Conservation (phyloP, 2,888 invertebrate species). For the Eucera pruinosa region DNA sequence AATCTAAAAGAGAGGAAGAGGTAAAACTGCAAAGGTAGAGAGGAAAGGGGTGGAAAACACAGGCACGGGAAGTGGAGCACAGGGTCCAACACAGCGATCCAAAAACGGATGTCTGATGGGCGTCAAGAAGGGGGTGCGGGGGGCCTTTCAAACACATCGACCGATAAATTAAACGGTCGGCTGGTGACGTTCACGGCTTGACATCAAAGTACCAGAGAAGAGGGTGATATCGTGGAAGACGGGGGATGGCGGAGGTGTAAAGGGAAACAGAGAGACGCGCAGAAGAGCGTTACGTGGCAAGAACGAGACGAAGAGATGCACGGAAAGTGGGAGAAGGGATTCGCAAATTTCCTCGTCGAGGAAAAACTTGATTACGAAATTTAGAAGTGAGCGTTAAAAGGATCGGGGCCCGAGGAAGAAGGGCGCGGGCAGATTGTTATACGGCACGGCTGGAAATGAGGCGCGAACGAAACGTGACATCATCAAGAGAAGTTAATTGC, state of each 20-base stretch:
- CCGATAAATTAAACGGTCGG: constrained; percentile 81
- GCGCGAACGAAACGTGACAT: constrained; percentile 81
- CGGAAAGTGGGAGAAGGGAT: constrained; percentile 66
- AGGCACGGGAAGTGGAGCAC: constrained; percentile 33
- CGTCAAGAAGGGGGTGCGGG: constrained; percentile 63
- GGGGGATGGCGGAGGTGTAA: constrained; percentile 1
- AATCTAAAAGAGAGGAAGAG: too few relatives aligned
- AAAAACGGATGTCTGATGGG: constrained; percentile 63
- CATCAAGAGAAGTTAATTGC: constrained; percentile 82
- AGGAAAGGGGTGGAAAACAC: constrained; percentile 24
- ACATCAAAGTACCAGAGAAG: constrained; percentile 78
- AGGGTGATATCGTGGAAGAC: constrained; percentile 51
- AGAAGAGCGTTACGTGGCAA: constrained; percentile 14
- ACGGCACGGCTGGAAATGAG: constrained; percentile 79
- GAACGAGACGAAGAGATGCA: constrained; percentile 7
- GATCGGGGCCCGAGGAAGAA: constrained; percentile 69
- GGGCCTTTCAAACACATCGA: constrained; percentile 79
- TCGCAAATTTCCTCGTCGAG: constrained; percentile 78
- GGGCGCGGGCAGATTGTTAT: constrained; percentile 76
- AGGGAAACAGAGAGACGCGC: neutral
- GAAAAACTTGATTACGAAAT: constrained; percentile 82
- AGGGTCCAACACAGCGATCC: constrained; percentile 30
- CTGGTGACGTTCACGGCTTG: constrained; percentile 78
- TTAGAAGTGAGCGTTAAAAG: constrained; percentile 80
- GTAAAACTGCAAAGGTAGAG: too few relatives aligned